A percentile compares a stretch with the other conserved stretches of the same genome.
Conservation (phyloP, 2,888 invertebrate species). For the Sialis fuliginosa region DNA sequence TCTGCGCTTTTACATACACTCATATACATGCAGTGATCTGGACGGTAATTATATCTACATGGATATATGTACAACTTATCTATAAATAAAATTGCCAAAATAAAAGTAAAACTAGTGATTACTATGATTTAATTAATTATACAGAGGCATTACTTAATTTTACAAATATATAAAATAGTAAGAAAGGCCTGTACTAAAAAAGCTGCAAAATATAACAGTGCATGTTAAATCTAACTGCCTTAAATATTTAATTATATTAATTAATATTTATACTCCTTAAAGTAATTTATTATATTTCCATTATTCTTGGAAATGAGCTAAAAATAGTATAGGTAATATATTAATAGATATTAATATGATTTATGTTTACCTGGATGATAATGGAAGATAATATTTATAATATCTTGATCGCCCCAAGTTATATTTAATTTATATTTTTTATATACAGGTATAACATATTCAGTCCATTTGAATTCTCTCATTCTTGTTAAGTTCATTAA, state of each 20-base stretch:
- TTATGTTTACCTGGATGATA: slow-evolving; percentile 50
- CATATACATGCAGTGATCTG: slow-evolving; percentile 94
- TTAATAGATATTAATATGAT: too few species aligned
- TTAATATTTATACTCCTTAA: too few species aligned
- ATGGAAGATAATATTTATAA: slow-evolving; percentile 80
- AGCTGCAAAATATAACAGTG: neutral
- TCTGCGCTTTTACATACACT: slow-evolving; percentile 66
- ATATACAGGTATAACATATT: slow-evolving; percentile 69
- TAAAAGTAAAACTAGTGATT: too few species aligned
- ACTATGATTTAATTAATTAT: too few species aligned
- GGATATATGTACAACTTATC: slow-evolving; percentile 62
- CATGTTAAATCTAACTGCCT: neutral
- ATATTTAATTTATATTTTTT: slow-evolving; percentile 70
- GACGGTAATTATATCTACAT: slow-evolving; percentile 81
- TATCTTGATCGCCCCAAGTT: slow-evolving; percentile 96
- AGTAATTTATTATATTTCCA: too few species aligned
- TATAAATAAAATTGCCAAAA: slow-evolving; percentile 18
- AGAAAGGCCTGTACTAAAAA: too few species aligned
- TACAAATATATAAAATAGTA: too few species aligned
- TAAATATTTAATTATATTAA: neutral
- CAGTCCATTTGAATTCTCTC: slow-evolving; percentile 70
- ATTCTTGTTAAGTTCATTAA: slow-evolving; percentile 90
- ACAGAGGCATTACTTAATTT: too few species aligned
- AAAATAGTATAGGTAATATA: neutral
- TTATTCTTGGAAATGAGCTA: too few species aligned